phyloP scores from a whole-genome alignment of 1,140 invertebrate species.

The Chrysoperla carnea region DNA sequence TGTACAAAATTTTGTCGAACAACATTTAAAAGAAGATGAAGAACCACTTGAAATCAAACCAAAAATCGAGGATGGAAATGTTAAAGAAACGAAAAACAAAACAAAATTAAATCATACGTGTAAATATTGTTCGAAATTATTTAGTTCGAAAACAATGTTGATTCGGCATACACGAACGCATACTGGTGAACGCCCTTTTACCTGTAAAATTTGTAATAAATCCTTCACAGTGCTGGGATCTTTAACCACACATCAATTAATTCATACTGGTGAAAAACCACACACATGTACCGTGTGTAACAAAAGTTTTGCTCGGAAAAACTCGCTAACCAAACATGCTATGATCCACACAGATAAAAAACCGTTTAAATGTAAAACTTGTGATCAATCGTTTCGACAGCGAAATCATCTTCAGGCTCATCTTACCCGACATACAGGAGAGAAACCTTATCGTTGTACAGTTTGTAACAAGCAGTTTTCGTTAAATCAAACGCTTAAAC shows the following conservation, averaged over 20 bases:
- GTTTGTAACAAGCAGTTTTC: slow-evolving; percentile 12
- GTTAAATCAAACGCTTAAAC: background rate
- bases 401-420: slow-evolving; percentile 16
- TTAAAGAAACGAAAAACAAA: too few species aligned
- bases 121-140: too few species aligned
- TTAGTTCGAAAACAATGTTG: too few species aligned
- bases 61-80: too few species aligned
- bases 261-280: slow-evolving; percentile 58
- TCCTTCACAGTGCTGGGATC: slow-evolving; percentile 24
- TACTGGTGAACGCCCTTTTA: slow-evolving; percentile 1
- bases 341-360: slow-evolving; percentile 35
- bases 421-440: slow-evolving; percentile 17
- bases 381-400: slow-evolving; percentile 23
- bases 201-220: background rate
- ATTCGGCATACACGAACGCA: slow-evolving; percentile 7
- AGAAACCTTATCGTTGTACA: slow-evolving; percentile 20
- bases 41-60: too few species aligned
- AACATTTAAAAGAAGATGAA: too few species aligned
- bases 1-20: too few species aligned
- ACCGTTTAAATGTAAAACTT: slow-evolving; percentile 34
- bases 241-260: background rate
- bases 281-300: slow-evolving; percentile 75
- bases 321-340: slow-evolving; percentile 34
- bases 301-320: slow-evolving; percentile 61
- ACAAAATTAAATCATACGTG: too few species aligned